Evolutionary conservation across 2,888 invertebrate species (phyloP).

Genomic region (Leistus spinibarbis): DNA sequence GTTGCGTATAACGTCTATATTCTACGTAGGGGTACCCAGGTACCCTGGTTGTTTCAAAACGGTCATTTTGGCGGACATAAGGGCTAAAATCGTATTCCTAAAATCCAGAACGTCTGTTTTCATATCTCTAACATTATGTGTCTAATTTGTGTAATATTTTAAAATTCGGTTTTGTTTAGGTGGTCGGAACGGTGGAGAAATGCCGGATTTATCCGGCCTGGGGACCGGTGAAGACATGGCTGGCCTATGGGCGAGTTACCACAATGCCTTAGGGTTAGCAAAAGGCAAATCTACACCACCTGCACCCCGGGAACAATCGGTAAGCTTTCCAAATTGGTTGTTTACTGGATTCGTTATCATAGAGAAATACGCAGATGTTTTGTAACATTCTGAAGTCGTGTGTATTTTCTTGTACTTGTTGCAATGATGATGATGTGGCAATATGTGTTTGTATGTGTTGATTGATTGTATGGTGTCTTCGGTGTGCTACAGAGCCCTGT

Average conservation of each 20-base stretch:
- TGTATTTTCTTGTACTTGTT: neutral
- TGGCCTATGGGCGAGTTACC: constrained; percentile 86
- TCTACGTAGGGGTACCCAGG: too few relatives aligned
- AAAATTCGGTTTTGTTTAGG: constrained; percentile 43
- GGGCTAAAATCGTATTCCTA: too few relatives aligned
- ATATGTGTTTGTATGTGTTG: neutral
- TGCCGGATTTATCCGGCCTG: constrained; percentile 59
- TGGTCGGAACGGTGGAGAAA: constrained; percentile 56
- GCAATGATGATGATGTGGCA: neutral
- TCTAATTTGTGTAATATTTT: neutral
- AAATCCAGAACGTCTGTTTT: too few relatives aligned
- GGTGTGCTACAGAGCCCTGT: constrained; percentile 68
- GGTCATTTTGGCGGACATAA: too few relatives aligned
- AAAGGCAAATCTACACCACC: constrained; percentile 62
- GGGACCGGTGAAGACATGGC: constrained; percentile 73
- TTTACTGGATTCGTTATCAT: neutral
- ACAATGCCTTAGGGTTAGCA: constrained; percentile 77
- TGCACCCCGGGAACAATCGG: constrained; percentile 68
- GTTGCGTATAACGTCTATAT: too few relatives aligned
- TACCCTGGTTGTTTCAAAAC: too few relatives aligned
- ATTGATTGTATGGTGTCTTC: neutral
- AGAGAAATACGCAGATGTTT: neutral
- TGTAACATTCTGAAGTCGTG: too few relatives aligned
- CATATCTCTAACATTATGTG: too few relatives aligned
- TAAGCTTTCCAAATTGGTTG: too few relatives aligned